Conservation (phyloP, 1,140 invertebrate genomes). For the Periplaneta americana region DNA sequence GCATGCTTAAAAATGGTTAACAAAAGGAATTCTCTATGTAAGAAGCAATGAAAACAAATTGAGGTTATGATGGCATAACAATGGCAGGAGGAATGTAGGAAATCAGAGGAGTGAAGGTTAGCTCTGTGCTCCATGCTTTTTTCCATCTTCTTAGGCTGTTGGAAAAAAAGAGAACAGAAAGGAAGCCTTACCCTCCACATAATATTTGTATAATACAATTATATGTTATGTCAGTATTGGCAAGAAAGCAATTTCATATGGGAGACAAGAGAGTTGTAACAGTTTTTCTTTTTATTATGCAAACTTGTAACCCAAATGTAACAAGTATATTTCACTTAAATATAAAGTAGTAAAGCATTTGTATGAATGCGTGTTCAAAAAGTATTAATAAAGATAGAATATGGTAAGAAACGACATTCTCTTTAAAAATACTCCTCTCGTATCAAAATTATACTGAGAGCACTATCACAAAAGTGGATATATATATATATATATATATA, state of each 20-base stretch:
- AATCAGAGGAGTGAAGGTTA: not conserved
- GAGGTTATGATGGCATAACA: not conserved
- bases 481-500: too few species aligned
- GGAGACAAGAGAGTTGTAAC: not conserved
- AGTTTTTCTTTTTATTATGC: too few species aligned
- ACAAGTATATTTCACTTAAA: not conserved
- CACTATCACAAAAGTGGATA: too few species aligned
- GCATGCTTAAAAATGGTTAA: not conserved
- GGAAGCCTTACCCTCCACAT: constrained; percentile 25
- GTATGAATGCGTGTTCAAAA: too few species aligned
- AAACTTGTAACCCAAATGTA: not conserved
- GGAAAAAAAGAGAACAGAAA: constrained; percentile 17
- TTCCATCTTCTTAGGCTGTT: constrained; percentile 21
- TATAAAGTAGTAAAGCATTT: too few species aligned
- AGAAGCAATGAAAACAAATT: not conserved
- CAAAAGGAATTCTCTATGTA: not conserved
- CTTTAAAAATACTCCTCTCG: too few species aligned
- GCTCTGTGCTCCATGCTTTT: constrained; percentile 18
- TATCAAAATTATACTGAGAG: too few species aligned
- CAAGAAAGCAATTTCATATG: not conserved
- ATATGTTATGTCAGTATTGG: not conserved
- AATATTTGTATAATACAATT: not conserved
- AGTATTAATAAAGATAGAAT: too few species aligned
- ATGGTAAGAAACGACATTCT: too few species aligned
- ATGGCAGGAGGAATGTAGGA: not conserved